Evolutionary conservation across 2,888 invertebrate species (phyloP), one percentile per base, ranked within the genome.

Genomic region (Apoderus coryli): DNA sequence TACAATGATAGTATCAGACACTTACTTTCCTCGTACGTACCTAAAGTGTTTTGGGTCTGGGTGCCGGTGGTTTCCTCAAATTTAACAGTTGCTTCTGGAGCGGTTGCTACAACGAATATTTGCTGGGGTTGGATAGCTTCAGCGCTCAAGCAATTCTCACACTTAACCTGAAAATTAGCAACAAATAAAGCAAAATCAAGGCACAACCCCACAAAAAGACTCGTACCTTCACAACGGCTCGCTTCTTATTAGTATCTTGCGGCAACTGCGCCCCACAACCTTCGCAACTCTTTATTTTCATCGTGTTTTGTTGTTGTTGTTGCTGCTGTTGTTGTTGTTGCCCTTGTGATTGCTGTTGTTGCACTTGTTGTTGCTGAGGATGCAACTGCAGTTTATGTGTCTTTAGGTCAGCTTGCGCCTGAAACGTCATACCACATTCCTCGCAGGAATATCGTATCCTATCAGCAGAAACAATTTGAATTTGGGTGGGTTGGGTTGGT

Each of bases 101-200:
- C 56, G 3, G 59, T 72, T 2, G 73, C 64, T 2, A 74, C 67
- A 2, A 76, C 75, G 48, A 75, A 75, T 43, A 76, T 72, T 36
- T 56, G 57, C 11, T n/a, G n/a, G n/a, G 57, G 59, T 30, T 57
- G 57, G 19, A 59, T 59, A 1, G 57, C 50, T 35, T 59, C 59
- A 1, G 59, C 58, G n/a, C 54, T 56, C 5, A 59, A 42, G 37
- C 59, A 59, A 15, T 52, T 57, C 37, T 59, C 59, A 34, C 59
- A 59, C 39, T 59, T 59, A 3, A 39, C 39, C 39, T 39, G 22
- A 4, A 27, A 29, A 31, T 19, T n/a, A n/a, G n/a, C n/a, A n/a
- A n/a, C n/a, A n/a, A n/a, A n/a, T n/a, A n/a, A n/a, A n/a, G n/a
- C n/a, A n/a, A n/a, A n/a, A n/a, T n/a, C n/a, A n/a, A n/a, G n/a